Conservation (phyloP, 2,797 vertebrate species). For the Urophycis tenuis region DNA sequence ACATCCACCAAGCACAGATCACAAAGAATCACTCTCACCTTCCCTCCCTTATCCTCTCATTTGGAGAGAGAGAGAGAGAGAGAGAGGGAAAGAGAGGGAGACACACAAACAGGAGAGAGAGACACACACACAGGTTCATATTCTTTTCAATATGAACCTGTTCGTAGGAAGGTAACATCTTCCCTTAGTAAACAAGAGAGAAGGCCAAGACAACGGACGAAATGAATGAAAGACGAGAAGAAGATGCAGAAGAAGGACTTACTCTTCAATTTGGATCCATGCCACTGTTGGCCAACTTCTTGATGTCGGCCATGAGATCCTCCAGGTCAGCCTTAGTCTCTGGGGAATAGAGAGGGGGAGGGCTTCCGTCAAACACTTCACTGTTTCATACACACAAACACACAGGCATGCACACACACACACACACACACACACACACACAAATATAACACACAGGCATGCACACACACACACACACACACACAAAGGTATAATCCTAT, state of each 20-base stretch:
- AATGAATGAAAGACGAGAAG: no score
- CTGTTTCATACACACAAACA: background rate
- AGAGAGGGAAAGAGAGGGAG: background rate
- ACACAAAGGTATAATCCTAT: background rate
- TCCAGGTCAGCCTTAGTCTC: constrained; percentile 92
- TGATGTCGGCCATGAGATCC: constrained; percentile 92
- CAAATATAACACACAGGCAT: constrained; percentile 7
- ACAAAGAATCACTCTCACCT: background rate
- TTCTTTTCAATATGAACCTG: no score
- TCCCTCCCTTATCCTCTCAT: background rate
- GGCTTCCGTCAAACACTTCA: background rate
- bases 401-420: constrained; percentile 2
- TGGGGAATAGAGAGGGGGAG: constrained; percentile 43
- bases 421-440: constrained; percentile 3
- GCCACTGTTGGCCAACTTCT: constrained; percentile 94
- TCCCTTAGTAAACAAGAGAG: background rate
- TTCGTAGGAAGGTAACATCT: no score
- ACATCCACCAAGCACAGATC: constrained; percentile 15
- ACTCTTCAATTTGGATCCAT: constrained; percentile 97
- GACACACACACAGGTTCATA: no score
- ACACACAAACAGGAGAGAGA: no score
- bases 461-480: constrained; percentile 8
- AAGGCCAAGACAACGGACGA: background rate
- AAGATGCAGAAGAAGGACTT: constrained; percentile 57
- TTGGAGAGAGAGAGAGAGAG: background rate